Conservation (phyloP, 2,797 vertebrate genomes). For the Thaleichthys pacificus region DNA sequence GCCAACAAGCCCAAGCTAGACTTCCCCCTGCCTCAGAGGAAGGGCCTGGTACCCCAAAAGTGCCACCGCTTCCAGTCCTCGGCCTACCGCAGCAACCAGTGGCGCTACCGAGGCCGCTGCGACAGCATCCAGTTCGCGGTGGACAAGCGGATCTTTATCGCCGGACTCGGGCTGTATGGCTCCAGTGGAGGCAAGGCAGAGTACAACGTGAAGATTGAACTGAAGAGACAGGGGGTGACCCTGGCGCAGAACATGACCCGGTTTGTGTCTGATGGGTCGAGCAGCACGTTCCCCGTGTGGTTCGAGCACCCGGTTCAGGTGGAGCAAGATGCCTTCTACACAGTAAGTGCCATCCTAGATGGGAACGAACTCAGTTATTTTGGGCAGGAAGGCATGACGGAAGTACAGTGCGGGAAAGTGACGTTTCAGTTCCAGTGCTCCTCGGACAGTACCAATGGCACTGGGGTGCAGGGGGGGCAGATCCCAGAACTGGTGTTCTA, state of each 20-base stretch:
- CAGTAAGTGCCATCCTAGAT: conserved; percentile 90
- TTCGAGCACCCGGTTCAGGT: conserved; percentile 97
- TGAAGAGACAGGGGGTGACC: conserved; percentile 88
- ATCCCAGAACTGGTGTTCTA: conserved; percentile 99
- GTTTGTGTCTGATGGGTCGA: conserved; percentile 93
- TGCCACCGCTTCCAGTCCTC: conserved; percentile 96
- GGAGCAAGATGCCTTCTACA: conserved; percentile 95
- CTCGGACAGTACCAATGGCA: conserved; percentile 98
- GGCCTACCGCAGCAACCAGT: conserved; percentile 96
- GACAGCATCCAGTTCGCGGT: conserved; percentile 98
- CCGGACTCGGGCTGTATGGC: conserved; percentile 91
- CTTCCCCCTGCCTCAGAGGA: conserved; percentile 82
- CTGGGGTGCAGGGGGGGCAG: conserved; percentile 96
- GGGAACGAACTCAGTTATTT: conserved; percentile 98
- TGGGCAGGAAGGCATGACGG: conserved; percentile 97
- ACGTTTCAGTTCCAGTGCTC: conserved; percentile 99
- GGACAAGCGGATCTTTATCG: conserved; percentile 92
- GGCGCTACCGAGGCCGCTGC: conserved; percentile 94
- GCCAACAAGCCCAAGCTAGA: conserved; percentile 88
- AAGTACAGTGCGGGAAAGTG: conserved; percentile 95
- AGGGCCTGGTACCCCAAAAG: conserved; percentile 83
- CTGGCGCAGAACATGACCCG: conserved; percentile 89
- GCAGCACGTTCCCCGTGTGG: conserved; percentile 90
- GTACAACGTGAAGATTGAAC: conserved; percentile 90
- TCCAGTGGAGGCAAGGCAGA: conserved; percentile 91